These are phyloP conservation scores for Biston betularia DNA, from an alignment of 2,888 invertebrate species.

Conservation along the genomic window DNA sequence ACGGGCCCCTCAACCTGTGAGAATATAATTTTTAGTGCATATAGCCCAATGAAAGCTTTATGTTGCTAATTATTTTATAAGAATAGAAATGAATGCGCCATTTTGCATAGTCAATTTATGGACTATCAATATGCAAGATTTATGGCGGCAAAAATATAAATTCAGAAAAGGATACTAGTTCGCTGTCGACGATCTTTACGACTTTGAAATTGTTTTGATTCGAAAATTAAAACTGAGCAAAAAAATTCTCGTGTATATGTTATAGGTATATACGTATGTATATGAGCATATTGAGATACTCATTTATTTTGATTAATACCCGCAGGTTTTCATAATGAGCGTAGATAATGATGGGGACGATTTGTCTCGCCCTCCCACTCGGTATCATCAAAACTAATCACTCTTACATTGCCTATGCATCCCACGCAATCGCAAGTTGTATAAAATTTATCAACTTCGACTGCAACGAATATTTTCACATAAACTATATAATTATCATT, in stretches of 20 bases:
- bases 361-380: constrained; percentile 35
- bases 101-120: not conserved
- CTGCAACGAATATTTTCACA: constrained; percentile 20
- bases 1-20: too few species aligned
- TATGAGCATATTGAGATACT: too few species aligned
- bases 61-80: not conserved
- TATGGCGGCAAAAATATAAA: constrained; percentile 8
- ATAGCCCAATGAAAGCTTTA: not conserved
- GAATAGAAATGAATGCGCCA: not conserved
- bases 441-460: constrained; percentile 24
- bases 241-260: not conserved
- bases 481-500: constrained; percentile 16
- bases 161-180: not conserved
- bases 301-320: constrained; percentile 8
- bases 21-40: not conserved
- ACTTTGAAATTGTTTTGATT: constrained; percentile 14
- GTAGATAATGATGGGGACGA: constrained; percentile 22
- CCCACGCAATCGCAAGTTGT: constrained; percentile 24
- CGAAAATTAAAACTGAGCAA: constrained; percentile 4
- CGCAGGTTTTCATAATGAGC: constrained; percentile 19
- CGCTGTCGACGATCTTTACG: constrained; percentile 14
- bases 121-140: constrained; percentile 18
- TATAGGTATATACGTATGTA: too few species aligned
- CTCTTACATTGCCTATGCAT: constrained; percentile 25
- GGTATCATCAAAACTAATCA: constrained; percentile 30